These are phyloP conservation scores for Odontophorus gujanensis DNA, from an alignment of 2,113 vertebrate genomes.

Conservation along the genomic window DNA sequence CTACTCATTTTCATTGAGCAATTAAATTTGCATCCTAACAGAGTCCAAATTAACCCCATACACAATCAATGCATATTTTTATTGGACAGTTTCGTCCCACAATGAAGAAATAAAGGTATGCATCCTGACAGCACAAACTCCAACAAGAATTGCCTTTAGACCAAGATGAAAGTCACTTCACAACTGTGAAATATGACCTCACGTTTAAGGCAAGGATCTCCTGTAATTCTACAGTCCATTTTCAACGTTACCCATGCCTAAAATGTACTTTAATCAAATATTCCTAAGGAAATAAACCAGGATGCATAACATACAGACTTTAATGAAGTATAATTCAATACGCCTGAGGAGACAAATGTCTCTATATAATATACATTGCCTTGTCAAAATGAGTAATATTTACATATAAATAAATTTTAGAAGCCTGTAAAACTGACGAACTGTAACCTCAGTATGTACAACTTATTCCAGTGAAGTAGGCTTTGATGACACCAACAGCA, in stretches of 20 bases:
- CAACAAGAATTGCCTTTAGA: background rate
- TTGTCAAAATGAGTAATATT: constrained; percentile 19
- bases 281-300: background rate
- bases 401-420: constrained; percentile 36
- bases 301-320: background rate
- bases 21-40: background rate
- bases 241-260: background rate
- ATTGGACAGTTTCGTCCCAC: background rate
- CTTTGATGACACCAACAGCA: background rate
- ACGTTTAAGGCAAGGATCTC: background rate
- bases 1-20: constrained; percentile 26
- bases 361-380: background rate
- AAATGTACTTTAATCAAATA: constrained; percentile 24
- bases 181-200: background rate
- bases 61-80: background rate
- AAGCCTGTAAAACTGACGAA: background rate
- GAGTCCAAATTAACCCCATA: constrained; percentile 2
- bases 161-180: background rate
- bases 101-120: background rate
- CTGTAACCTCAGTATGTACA: background rate
- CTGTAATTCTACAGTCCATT: constrained; percentile 2
- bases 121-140: background rate
- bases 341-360: background rate
- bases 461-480: background rate
- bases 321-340: constrained; percentile 10